Percentiles rank a stretch among this genome's conserved stretches.
Evolutionary conservation across 2,113 vertebrate species (phyloP).

Genomic region (Poeciliopsis turrubarensis): DNA sequence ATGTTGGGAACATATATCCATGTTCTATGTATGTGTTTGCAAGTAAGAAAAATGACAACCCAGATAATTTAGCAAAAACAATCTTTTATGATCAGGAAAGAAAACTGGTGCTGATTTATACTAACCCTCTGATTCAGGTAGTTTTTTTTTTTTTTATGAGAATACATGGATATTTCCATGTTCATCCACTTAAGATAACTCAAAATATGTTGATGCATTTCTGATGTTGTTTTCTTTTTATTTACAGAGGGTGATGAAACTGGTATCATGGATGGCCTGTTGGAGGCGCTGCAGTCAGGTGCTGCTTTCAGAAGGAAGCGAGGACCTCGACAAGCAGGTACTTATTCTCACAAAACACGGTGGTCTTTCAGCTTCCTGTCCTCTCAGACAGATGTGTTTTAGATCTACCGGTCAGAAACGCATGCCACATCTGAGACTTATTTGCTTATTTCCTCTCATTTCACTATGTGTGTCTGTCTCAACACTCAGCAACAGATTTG

Average conservation of each 20-base stretch:
- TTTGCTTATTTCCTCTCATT: constrained; percentile 1
- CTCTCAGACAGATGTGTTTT: constrained; percentile 2
- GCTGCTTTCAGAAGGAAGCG: constrained; percentile 85
- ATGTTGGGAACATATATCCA: constrained; percentile 31
- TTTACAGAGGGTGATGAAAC: constrained; percentile 82
- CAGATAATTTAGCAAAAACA: not conserved
- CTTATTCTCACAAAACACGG: constrained; percentile 10
- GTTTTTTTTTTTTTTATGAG: not conserved
- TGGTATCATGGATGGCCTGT: constrained; percentile 84
- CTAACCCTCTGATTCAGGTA: not conserved
- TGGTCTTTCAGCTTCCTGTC: constrained; percentile 23
- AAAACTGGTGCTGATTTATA: constrained; percentile 20
- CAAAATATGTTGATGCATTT: constrained; percentile 1
- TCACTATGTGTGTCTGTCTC: constrained; percentile 29
- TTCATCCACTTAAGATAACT: constrained; percentile 4
- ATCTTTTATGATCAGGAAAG: not conserved
- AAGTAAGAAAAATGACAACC: constrained; percentile 12
- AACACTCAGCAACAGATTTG: constrained; percentile 41
- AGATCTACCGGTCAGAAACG: constrained; percentile 1
- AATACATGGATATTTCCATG: constrained; percentile 9
- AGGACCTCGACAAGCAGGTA: constrained; percentile 83
- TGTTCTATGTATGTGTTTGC: constrained; percentile 12
- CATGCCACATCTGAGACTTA: not conserved
- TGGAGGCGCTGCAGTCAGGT: constrained; percentile 83
- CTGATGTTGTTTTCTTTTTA: constrained; percentile 22